Evolutionary conservation across 1,140 invertebrate species (phyloP), one percentile per base, ranked within the genome.

Genomic region (Pachyrhynchus sulphureomaculatus): DNA sequence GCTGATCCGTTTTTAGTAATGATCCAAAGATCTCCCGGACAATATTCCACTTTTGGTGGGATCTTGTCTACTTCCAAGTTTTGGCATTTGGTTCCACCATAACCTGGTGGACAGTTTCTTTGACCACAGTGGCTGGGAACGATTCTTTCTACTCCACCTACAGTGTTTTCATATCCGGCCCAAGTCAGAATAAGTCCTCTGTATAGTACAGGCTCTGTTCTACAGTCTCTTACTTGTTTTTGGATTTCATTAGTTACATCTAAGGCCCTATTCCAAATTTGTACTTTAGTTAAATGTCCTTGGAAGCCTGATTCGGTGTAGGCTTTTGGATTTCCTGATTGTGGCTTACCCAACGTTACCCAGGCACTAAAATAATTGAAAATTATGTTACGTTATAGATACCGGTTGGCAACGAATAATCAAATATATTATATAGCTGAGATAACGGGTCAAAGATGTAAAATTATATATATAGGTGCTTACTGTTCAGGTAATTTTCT

Each of bases 191-290:
- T 82, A 0, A 97, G 78, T 9, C 90, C 90, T 64, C 86, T 84
- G 71, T 93, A 95, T 4, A 97, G 80, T 0, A 96, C 92, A 0
- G 93, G 92, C 65, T 95, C 92, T 6, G 91, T 93, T 70, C 94
- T 86, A 72, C 95, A 98, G 69, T 92, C 90, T 18, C 91, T 83
- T 18, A 92, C 90, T 83, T 94, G 92, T 76, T 94, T 91, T 65
- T 97, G 94, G 60, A 98, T 91, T 80, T 98, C 96, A 62, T 88
- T 88, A 1, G 90, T 92, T 10, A 96, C 88, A 74, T 96, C 93
- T 1, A 98, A 78, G 32, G 91, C 89, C 36, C 93, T 82, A 65
- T 88, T 89, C 94, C 96, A 98, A 45, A 98, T 84, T 81, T 98
- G 94, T 18, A 97, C 89, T 77, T 96, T 94, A 20, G 93, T 96